Percentiles rank a stretch among this genome's conserved stretches.
Evolutionary conservation across 2,888 invertebrate genomes (phyloP).

Genomic region (Aspidiotus rigidus): DNA sequence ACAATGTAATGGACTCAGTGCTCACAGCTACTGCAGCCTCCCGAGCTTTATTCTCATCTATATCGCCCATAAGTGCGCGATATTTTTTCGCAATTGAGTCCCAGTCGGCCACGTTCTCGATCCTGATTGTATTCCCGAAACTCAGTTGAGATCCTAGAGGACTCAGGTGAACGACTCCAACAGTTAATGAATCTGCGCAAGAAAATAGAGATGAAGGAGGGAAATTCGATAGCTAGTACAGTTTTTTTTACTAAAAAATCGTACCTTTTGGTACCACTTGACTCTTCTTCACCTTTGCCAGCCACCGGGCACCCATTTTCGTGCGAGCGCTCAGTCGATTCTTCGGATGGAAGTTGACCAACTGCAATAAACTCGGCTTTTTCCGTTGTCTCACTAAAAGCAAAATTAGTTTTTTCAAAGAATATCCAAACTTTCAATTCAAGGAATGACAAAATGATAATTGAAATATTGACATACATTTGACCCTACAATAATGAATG

Average conservation of each 20-base stretch:
- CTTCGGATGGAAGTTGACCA: constrained; percentile 65
- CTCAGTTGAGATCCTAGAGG: constrained; percentile 77
- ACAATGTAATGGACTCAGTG: constrained; percentile 21
- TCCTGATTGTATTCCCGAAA: constrained; percentile 58
- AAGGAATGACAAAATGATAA: constrained; percentile 9
- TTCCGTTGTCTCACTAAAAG: constrained; percentile 48
- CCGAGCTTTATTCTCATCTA: constrained; percentile 45
- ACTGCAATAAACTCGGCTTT: constrained; percentile 72
- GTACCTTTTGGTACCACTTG: constrained; percentile 68
- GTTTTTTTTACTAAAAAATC: not conserved
- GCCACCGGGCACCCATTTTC: constrained; percentile 80
- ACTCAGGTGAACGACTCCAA: constrained; percentile 71
- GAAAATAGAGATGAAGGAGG: not conserved
- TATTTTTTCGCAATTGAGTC: constrained; percentile 82
- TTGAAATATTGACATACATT: constrained; percentile 40
- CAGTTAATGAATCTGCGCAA: constrained; percentile 56
- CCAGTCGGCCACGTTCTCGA: constrained; percentile 87
- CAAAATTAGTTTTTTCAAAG: constrained; percentile 27
- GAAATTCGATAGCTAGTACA: not conserved
- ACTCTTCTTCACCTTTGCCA: constrained; percentile 76
- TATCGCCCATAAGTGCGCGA: constrained; percentile 59
- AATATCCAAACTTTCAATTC: constrained; percentile 12
- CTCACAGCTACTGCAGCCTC: constrained; percentile 31
- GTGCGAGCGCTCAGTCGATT: constrained; percentile 66
- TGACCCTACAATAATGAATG: constrained; percentile 61